A percentile compares a stretch with the other conserved stretches of the same genome.
phyloP scores from a whole-genome alignment of 1,140 invertebrate genomes.

The Tetragonula clypearis region DNA sequence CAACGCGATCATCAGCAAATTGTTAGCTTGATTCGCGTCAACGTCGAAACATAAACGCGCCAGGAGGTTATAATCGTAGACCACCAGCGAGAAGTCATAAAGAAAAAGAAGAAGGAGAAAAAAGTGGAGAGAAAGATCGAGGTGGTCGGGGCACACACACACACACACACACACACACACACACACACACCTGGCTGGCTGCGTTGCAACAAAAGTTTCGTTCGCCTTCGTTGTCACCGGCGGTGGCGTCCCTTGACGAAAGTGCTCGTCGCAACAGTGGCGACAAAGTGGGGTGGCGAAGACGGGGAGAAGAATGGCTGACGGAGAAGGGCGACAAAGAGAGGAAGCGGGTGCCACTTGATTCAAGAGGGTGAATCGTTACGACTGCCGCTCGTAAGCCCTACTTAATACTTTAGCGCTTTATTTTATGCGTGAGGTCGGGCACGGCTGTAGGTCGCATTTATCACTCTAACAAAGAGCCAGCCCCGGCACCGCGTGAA shows the following conservation, averaged over 20 bases:
- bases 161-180: slow-evolving; percentile 36
- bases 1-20: background rate
- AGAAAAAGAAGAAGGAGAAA: background rate
- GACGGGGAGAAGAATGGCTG: background rate
- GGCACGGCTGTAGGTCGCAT: slow-evolving; percentile 62
- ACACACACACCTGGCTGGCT: slow-evolving; percentile 59
- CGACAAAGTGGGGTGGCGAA: background rate
- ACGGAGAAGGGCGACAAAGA: slow-evolving; percentile 42
- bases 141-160: slow-evolving; percentile 11
- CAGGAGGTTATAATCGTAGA: background rate
- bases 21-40: background rate
- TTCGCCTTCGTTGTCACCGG: slow-evolving; percentile 60
- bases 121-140: slow-evolving; percentile 5
- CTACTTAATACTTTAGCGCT: slow-evolving; percentile 74
- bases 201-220: slow-evolving; percentile 63
- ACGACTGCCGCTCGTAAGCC: slow-evolving; percentile 70
- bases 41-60: background rate
- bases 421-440: slow-evolving; percentile 71
- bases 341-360: slow-evolving; percentile 57
- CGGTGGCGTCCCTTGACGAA: slow-evolving; percentile 34
- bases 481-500: slow-evolving; percentile 36
- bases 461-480: slow-evolving; percentile 71
- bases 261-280: slow-evolving; percentile 34
- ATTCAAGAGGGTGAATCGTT: slow-evolving; percentile 74
- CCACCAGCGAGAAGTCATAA: slow-evolving; percentile 32